Conservation (phyloP, 2,888 invertebrate genomes). For the Euphydryas editha region DNA sequence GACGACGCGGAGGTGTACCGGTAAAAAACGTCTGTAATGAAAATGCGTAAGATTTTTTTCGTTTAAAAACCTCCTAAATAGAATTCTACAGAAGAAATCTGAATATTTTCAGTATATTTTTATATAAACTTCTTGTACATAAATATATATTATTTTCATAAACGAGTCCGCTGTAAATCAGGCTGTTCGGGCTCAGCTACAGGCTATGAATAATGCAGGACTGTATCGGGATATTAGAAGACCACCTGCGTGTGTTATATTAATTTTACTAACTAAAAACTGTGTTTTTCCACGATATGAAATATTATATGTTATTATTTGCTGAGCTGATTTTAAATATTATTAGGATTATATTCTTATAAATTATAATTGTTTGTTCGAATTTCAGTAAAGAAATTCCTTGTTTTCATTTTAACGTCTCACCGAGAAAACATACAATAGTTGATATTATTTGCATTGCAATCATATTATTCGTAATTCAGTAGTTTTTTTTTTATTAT, state of each 20-base stretch:
- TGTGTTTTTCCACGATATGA: not conserved
- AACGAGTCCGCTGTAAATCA: conserved; percentile 20
- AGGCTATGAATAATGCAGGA: conserved; percentile 26
- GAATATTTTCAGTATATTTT: not conserved
- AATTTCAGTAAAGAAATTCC: too few relatives aligned
- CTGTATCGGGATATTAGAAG: conserved; percentile 20
- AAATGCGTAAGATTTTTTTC: too few relatives aligned
- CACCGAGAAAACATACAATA: too few relatives aligned
- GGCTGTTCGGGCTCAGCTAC: conserved; percentile 16
- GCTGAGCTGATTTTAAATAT: too few relatives aligned
- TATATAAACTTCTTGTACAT: not conserved
- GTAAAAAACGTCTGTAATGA: too few relatives aligned
- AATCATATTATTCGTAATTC: too few relatives aligned
- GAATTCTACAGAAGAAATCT: not conserved
- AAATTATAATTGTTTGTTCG: not conserved
- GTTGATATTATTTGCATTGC: too few relatives aligned
- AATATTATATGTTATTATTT: not conserved
- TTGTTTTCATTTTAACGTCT: too few relatives aligned
- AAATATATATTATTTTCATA: not conserved
- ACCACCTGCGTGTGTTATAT: conserved; percentile 21
- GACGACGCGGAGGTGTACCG: too few relatives aligned
- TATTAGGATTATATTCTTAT: too few relatives aligned
- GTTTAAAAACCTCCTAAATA: too few relatives aligned
- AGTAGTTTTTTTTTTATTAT: too few relatives aligned
- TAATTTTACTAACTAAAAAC: conserved; percentile 17